Evolutionary conservation across 2,888 invertebrate genomes (phyloP).

Genomic region (Cosmopolites sordidus): DNA sequence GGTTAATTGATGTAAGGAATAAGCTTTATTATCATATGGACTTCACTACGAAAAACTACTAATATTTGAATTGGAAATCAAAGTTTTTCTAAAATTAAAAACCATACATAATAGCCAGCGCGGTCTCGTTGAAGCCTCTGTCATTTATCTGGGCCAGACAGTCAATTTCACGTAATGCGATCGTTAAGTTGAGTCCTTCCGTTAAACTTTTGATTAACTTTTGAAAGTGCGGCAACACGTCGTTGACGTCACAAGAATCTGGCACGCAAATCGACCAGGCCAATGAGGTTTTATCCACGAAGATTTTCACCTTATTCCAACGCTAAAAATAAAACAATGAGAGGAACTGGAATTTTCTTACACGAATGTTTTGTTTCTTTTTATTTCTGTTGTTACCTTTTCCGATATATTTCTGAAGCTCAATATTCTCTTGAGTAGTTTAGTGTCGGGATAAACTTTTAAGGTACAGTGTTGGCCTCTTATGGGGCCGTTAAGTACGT

Average conservation of each 20-base stretch:
- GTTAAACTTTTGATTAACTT: slow-evolving; percentile 33
- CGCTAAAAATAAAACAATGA: no score
- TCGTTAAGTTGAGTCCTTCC: slow-evolving; percentile 37
- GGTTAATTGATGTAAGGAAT: no score
- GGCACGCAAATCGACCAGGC: slow-evolving; percentile 49
- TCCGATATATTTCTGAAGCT: slow-evolving; percentile 34
- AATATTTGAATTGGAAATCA: no score
- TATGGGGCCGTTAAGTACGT: slow-evolving; percentile 33
- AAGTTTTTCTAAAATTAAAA: neutral
- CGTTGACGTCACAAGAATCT: slow-evolving; percentile 41
- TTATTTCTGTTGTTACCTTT: slow-evolving; percentile 26
- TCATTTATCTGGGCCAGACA: slow-evolving; percentile 30
- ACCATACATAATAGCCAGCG: slow-evolving; percentile 28
- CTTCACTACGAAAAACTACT: no score
- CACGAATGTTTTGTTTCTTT: no score
- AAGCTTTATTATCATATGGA: no score
- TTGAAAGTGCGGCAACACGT: slow-evolving; percentile 39
- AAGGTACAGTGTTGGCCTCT: slow-evolving; percentile 46
- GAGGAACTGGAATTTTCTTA: no score
- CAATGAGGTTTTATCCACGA: slow-evolving; percentile 33
- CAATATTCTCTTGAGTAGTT: slow-evolving; percentile 32
- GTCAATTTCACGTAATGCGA: slow-evolving; percentile 33
- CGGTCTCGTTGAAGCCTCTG: slow-evolving; percentile 17
- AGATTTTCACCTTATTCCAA: slow-evolving; percentile 30
- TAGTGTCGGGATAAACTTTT: slow-evolving; percentile 31